A percentile compares a stretch with the other conserved stretches of the same genome.
phyloP scores from a whole-genome alignment of 2,797 vertebrate species.

The Discoglossus pictus region DNA sequence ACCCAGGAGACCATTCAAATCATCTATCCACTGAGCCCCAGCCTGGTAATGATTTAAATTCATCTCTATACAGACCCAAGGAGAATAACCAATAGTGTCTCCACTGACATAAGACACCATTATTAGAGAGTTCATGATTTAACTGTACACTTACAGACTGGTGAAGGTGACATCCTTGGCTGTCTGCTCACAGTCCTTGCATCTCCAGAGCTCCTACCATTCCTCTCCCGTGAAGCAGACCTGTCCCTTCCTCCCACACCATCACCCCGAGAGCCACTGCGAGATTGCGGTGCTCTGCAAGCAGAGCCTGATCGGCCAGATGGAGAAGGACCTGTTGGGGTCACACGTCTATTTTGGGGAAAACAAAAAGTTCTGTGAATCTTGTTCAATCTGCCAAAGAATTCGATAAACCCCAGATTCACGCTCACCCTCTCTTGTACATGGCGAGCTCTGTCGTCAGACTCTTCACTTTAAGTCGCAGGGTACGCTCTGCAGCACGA shows the following conservation, averaged over 20 bases:
- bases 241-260: conserved; percentile 34
- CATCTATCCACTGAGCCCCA: too few relatives aligned
- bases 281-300: conserved; percentile 7
- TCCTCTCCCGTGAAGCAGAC: conserved; percentile 37
- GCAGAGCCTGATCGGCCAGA: conserved; percentile 56
- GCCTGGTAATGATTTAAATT: too few relatives aligned
- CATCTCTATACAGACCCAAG: too few relatives aligned
- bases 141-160: conserved; percentile 30
- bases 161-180: conserved; percentile 28
- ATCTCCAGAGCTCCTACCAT: conserved; percentile 18
- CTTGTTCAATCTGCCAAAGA: too few relatives aligned
- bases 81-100: too few relatives aligned
- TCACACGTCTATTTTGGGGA: conserved; percentile 63
- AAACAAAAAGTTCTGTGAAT: too few relatives aligned
- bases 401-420: too few relatives aligned
- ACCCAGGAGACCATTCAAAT: too few relatives aligned
- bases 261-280: conserved; percentile 40
- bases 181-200: conserved; percentile 13
- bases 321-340: conserved; percentile 57
- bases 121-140: too few relatives aligned
- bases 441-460: conserved; percentile 80
- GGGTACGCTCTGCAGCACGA: conserved; percentile 76
- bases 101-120: too few relatives aligned
- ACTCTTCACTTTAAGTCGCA: conserved; percentile 81
- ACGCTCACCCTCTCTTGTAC: conserved; percentile 79